Conservation (phyloP, 2,113 vertebrate genomes). For the Eleginops maclovinus region DNA sequence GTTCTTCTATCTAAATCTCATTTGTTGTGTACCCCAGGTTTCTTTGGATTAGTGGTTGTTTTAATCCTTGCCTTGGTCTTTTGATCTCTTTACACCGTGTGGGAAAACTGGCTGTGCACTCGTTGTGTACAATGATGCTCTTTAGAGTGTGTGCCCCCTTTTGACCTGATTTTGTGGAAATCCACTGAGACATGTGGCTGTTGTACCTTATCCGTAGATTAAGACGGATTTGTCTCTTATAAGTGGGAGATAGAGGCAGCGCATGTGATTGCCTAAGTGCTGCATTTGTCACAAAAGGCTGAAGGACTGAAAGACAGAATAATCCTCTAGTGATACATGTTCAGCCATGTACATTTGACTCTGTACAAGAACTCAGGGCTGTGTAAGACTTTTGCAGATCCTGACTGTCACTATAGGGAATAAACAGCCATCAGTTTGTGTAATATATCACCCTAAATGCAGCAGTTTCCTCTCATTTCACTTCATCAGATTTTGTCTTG, state of each 20-base stretch:
- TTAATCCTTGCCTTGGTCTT: slow-evolving; percentile 29
- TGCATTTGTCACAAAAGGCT: slow-evolving; percentile 23
- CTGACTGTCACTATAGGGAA: slow-evolving; percentile 42
- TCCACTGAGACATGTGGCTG: slow-evolving; percentile 52
- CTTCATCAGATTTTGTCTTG: slow-evolving; percentile 14
- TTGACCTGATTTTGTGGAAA: slow-evolving; percentile 69
- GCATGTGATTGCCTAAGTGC: slow-evolving; percentile 40
- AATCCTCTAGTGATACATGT: neutral
- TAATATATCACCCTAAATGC: slow-evolving; percentile 13
- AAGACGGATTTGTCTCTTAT: slow-evolving; percentile 63
- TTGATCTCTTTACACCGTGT: slow-evolving; percentile 1
- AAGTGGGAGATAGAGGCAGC: slow-evolving; percentile 35
- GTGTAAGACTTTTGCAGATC: slow-evolving; percentile 29
- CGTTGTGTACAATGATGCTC: slow-evolving; percentile 37
- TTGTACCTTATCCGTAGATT: slow-evolving; percentile 69
- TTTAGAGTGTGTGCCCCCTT: slow-evolving; percentile 52
- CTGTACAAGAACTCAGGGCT: slow-evolving; percentile 6
- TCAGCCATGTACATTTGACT: slow-evolving; percentile 23
- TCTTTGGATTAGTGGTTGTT: neutral
- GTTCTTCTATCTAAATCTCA: neutral
- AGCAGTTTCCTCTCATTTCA: slow-evolving; percentile 28
- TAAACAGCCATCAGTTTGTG: slow-evolving; percentile 28
- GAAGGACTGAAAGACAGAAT: slow-evolving; percentile 16
- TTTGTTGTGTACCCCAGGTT: neutral
- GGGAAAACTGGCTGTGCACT: neutral